Evolutionary conservation across 2,888 invertebrate genomes (phyloP).

Genomic region (Epinotia demarniana): DNA sequence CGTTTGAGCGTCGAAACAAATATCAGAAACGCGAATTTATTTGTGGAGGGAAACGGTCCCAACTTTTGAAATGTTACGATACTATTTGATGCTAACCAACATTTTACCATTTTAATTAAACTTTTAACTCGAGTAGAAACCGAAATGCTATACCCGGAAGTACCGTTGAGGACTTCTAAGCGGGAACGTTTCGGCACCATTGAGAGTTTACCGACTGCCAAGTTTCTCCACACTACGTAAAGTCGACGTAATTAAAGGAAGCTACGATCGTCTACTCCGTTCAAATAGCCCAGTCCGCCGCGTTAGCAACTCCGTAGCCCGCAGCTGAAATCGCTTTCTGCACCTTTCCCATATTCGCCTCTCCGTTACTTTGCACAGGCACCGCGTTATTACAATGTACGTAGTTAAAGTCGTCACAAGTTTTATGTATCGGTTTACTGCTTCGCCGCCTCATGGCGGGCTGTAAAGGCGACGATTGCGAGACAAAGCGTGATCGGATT

Average conservation of each 20-base stretch:
- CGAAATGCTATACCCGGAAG: constrained; percentile 42
- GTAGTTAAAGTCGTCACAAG: constrained; percentile 60
- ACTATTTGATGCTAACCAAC: constrained; percentile 49
- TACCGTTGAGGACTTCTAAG: constrained; percentile 44
- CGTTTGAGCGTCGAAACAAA: constrained; percentile 76
- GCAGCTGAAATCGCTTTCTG: constrained; percentile 59
- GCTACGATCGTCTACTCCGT: constrained; percentile 63
- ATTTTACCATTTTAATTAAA: constrained; percentile 43
- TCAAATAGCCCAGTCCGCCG: constrained; percentile 62
- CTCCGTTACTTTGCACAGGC: constrained; percentile 45
- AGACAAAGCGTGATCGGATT: constrained; percentile 81
- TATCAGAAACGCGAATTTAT: constrained; percentile 69
- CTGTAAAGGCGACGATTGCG: constrained; percentile 76
- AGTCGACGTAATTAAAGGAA: constrained; percentile 70
- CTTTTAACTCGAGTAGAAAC: constrained; percentile 34
- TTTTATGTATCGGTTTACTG: constrained; percentile 73
- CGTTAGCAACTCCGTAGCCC: constrained; percentile 60
- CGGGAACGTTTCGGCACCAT: constrained; percentile 60
- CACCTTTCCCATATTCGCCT: constrained; percentile 54
- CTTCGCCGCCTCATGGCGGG: constrained; percentile 67
- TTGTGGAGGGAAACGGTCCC: constrained; percentile 56
- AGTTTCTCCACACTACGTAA: constrained; percentile 71
- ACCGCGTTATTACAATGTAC: constrained; percentile 50
- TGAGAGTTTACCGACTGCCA: constrained; percentile 67
- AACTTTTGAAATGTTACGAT: constrained; percentile 55